Conservation (phyloP, 2,888 invertebrate genomes). For the Labia minor region DNA sequence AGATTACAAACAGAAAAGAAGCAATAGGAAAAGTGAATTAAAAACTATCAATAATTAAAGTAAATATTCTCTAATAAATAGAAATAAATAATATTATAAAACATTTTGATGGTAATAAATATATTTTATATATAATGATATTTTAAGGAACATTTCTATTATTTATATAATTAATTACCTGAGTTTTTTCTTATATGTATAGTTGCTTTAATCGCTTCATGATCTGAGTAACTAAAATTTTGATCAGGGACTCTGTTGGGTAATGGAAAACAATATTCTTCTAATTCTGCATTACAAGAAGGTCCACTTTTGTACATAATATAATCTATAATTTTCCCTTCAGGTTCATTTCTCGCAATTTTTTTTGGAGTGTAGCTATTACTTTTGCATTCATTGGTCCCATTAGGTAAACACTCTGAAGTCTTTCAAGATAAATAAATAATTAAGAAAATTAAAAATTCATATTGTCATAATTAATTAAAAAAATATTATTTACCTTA, state of each 20-base stretch:
- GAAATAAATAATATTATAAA: too few relatives aligned
- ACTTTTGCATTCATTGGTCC: slow-evolving; percentile 66
- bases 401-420: slow-evolving; percentile 35
- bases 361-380: slow-evolving; percentile 69
- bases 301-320: slow-evolving; percentile 53
- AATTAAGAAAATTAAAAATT: not conserved
- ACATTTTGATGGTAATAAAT: too few relatives aligned
- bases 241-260: slow-evolving; percentile 59
- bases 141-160: too few relatives aligned
- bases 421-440: not conserved
- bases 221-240: slow-evolving; percentile 75
- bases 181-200: slow-evolving; percentile 32
- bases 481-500: not conserved
- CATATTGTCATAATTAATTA: not conserved
- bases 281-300: slow-evolving; percentile 34
- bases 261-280: slow-evolving; percentile 57
- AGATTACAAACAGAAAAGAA: not conserved
- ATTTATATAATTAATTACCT: too few relatives aligned
- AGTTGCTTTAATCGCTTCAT: slow-evolving; percentile 67
- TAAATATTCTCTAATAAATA: too few relatives aligned
- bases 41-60: too few relatives aligned
- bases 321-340: slow-evolving; percentile 88
- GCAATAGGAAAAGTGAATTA: too few relatives aligned
- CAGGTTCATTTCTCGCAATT: slow-evolving; percentile 43
- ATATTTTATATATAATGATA: too few relatives aligned